Evolutionary conservation across 37 sponge, comb jelly and placozoan species (phyloP).

Genomic region (Trichoplax adhaerens): DNA sequence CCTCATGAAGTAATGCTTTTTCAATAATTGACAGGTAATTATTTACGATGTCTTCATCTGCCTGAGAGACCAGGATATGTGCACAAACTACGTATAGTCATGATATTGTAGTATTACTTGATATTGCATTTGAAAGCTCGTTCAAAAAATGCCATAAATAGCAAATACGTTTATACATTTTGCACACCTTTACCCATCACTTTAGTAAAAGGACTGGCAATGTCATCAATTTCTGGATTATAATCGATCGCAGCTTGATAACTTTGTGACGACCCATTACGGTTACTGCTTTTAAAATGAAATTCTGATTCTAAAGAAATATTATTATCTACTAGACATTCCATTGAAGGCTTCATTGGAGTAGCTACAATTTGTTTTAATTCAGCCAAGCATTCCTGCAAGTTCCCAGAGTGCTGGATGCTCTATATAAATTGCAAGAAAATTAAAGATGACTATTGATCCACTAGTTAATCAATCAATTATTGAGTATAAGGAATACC

Average conservation of each 20-base stretch:
- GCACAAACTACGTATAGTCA: conserved; percentile 18
- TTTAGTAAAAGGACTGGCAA: conserved; percentile 40
- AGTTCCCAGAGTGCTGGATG: conserved; percentile 38
- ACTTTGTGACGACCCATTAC: too few relatives aligned
- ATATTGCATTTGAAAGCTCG: too few relatives aligned
- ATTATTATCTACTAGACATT: too few relatives aligned
- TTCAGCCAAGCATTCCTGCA: conserved; percentile 25
- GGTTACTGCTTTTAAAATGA: too few relatives aligned
- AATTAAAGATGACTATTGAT: too few relatives aligned
- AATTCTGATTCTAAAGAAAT: too few relatives aligned
- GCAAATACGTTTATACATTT: too few relatives aligned
- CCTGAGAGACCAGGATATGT: conserved; percentile 35
- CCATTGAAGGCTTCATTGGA: conserved; percentile 39
- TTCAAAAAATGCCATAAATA: too few relatives aligned
- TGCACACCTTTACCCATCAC: conserved; percentile 44
- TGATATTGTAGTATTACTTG: background rate
- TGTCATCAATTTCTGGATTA: conserved; percentile 6
- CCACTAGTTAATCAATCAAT: too few relatives aligned
- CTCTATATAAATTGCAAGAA: conserved; percentile 15
- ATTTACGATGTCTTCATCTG: conserved; percentile 29
- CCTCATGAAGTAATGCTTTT: conserved; percentile 41
- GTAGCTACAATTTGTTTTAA: conserved; percentile 36
- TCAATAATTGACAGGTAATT: conserved; percentile 45
- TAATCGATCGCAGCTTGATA: too few relatives aligned
- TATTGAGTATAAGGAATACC: conserved; percentile 15